Evolutionary conservation across 2,888 invertebrate genomes (phyloP).

Genomic region (Crossocerus cetratus): DNA sequence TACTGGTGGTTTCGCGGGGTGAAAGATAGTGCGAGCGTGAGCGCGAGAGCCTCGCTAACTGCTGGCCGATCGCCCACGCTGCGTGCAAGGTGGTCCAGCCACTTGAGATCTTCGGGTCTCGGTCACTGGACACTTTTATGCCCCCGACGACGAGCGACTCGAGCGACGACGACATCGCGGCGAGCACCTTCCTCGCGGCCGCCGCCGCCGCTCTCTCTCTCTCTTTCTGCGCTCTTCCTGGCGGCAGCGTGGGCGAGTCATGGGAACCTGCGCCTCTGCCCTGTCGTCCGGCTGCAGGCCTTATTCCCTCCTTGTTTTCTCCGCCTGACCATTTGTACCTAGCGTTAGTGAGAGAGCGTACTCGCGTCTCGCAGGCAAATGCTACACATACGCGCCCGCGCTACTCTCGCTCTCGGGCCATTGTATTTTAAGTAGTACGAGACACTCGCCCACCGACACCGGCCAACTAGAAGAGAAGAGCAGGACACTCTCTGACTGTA

Average conservation of each 20-base stretch:
- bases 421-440: conserved; percentile 43
- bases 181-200: conserved; percentile 64
- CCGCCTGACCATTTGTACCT: conserved; percentile 43
- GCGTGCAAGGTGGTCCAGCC: conserved; percentile 71
- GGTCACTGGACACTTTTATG: conserved; percentile 72
- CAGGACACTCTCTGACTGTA: too few species aligned
- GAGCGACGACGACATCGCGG: conserved; percentile 71
- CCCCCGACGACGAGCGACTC: conserved; percentile 71
- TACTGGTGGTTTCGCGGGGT: background rate
- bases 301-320: conserved; percentile 41
- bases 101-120: conserved; percentile 68
- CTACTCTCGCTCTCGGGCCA: conserved; percentile 12
- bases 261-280: conserved; percentile 63
- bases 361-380: conserved; percentile 27
- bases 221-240: too few species aligned
- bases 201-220: too few species aligned
- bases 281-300: background rate
- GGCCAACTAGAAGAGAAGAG: background rate
- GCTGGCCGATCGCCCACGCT: conserved; percentile 70
- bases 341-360: conserved; percentile 31
- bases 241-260: conserved; percentile 65
- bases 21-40: conserved; percentile 51
- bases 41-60: conserved; percentile 65
- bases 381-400: conserved; percentile 26
- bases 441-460: background rate